A percentile compares a stretch with the other conserved stretches of the same genome.
Evolutionary conservation across 1,140 invertebrate species (phyloP).

Genomic region (Papilio polytes): DNA sequence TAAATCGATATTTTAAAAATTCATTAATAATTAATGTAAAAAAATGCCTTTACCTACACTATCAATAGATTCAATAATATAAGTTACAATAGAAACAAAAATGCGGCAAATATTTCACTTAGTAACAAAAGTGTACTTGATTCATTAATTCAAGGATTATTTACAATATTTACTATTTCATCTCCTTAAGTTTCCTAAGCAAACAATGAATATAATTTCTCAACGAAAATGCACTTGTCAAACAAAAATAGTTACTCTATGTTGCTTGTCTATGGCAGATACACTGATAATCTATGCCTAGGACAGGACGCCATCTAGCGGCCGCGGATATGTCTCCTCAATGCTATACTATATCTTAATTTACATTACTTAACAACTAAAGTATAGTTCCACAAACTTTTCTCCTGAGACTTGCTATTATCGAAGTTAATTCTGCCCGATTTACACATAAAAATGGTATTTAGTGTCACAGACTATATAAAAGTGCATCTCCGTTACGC

Average conservation of each 20-base stretch:
- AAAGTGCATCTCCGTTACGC: conserved; percentile 37
- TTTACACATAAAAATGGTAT: background rate
- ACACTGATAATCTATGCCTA: background rate
- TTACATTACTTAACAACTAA: conserved; percentile 49
- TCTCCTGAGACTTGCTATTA: background rate
- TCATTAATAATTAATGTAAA: background rate
- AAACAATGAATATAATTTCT: background rate
- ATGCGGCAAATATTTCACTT: background rate
- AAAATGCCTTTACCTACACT: too few species aligned
- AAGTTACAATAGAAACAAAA: background rate
- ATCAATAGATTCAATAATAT: too few species aligned
- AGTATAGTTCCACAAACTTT: background rate
- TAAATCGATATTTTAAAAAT: background rate
- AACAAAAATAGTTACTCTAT: background rate
- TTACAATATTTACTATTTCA: background rate
- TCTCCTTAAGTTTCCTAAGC: background rate
- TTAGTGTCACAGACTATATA: background rate
- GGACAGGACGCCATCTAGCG: conserved; percentile 41
- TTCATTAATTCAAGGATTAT: background rate
- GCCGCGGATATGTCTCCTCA: conserved; percentile 58
- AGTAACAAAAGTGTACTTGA: conserved; percentile 5
- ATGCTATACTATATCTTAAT: conserved; percentile 48
- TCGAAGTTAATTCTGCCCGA: too few species aligned
- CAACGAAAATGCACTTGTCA: background rate
- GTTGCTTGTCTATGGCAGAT: background rate